Percentiles rank a stretch among this genome's conserved stretches.
These are phyloP conservation scores for Neomicropteryx cornuta DNA, from an alignment of 1,140 invertebrate genomes.

Conservation along the genomic window DNA sequence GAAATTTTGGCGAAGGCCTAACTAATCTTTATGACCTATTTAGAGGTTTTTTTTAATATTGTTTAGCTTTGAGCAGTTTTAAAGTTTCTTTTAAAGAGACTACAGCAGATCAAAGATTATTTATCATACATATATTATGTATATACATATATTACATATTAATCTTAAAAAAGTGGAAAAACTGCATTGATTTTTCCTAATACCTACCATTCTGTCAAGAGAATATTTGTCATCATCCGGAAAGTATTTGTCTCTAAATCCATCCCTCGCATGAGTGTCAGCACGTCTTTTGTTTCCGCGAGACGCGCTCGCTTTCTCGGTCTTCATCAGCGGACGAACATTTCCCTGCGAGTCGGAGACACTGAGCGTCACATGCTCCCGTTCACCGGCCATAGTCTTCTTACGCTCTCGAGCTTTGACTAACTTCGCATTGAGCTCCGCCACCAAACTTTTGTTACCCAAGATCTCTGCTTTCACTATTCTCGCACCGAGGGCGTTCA, in stretches of 20 bases:
- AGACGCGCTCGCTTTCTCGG: conserved; percentile 24
- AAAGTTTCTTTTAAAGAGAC: too few species aligned
- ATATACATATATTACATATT: too few species aligned
- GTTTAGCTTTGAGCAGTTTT: too few species aligned
- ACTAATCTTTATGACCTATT: too few species aligned
- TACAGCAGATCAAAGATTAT: too few species aligned
- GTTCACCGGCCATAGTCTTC: conserved; percentile 27
- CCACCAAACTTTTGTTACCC: conserved; percentile 59
- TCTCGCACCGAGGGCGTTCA: conserved; percentile 81
- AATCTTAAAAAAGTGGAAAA: too few species aligned
- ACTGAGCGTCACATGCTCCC: conserved; percentile 59
- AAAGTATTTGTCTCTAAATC: conserved; percentile 73
- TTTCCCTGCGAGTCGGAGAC: conserved; percentile 57
- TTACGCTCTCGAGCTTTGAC: conserved; percentile 52
- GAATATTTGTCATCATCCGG: conserved; percentile 84
- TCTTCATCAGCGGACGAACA: conserved; percentile 40
- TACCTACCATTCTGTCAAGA: conserved; percentile 70
- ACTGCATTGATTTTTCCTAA: too few species aligned
- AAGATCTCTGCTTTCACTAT: conserved; percentile 85
- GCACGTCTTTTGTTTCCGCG: conserved; percentile 43
- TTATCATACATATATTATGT: too few species aligned
- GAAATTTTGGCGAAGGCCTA: too few species aligned
- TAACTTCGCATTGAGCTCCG: conserved; percentile 63
- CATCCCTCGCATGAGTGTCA: conserved; percentile 59
- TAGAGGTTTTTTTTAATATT: too few species aligned